Evolutionary conservation across 2,888 invertebrate species (phyloP).

Genomic region (Perithous albicinctus): DNA sequence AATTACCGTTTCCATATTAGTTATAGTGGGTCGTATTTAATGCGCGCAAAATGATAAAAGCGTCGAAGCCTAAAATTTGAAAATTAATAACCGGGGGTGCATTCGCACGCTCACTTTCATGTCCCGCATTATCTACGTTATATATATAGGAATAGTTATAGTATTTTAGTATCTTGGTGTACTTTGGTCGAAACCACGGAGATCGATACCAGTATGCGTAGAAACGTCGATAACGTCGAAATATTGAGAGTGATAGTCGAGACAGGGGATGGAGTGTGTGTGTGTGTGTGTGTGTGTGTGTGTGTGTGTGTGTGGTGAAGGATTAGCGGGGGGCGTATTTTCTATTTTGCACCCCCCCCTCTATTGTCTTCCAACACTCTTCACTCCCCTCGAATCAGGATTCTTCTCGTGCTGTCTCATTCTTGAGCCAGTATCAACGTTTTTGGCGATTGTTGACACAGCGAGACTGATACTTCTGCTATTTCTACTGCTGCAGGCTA

Average conservation of each 20-base stretch:
- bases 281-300: too few relatives aligned
- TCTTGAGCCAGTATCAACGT: slow-evolving; percentile 42
- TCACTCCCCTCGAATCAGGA: slow-evolving; percentile 31
- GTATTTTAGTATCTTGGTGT: slow-evolving; percentile 35
- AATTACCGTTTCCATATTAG: background rate
- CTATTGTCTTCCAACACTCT: slow-evolving; percentile 10
- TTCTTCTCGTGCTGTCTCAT: slow-evolving; percentile 26
- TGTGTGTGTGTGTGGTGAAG: slow-evolving; percentile 19
- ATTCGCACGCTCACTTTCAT: slow-evolving; percentile 22
- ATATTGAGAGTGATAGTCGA: slow-evolving; percentile 47
- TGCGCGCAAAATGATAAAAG: slow-evolving; percentile 32
- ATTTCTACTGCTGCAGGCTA: slow-evolving; percentile 57
- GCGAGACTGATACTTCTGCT: slow-evolving; percentile 36
- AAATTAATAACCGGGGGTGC: slow-evolving; percentile 23
- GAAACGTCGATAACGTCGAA: slow-evolving; percentile 65
- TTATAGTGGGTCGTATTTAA: background rate
- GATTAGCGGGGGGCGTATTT: slow-evolving; percentile 15
- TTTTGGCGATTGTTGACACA: slow-evolving; percentile 44
- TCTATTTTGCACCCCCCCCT: background rate
- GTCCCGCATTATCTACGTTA: slow-evolving; percentile 18
- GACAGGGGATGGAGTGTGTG: too few relatives aligned
- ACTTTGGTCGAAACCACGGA: slow-evolving; percentile 53
- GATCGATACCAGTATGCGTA: slow-evolving; percentile 50
- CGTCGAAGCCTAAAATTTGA: slow-evolving; percentile 8
- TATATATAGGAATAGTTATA: slow-evolving; percentile 35